phyloP scores from a whole-genome alignment of 2,113 vertebrate genomes.

The Zapornia atra region DNA sequence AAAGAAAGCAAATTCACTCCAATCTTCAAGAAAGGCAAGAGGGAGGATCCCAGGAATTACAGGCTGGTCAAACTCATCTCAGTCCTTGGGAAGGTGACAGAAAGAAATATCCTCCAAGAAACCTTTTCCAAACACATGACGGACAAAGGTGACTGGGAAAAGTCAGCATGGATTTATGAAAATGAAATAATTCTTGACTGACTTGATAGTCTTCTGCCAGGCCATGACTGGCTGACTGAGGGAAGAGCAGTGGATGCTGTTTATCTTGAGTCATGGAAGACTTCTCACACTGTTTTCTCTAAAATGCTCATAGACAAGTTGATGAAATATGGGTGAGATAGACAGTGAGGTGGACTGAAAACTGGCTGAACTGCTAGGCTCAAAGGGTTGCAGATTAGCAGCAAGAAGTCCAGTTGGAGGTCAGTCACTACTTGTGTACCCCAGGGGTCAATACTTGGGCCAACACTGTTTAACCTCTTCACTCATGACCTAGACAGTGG shows the following conservation, averaged over 20 bases:
- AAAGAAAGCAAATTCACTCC: not conserved
- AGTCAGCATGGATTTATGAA: not conserved
- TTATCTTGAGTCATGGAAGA: not conserved
- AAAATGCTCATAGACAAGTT: not conserved
- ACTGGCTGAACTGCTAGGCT: not conserved
- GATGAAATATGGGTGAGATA: not conserved
- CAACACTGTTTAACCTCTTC: not conserved
- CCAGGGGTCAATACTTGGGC: not conserved
- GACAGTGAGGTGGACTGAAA: not conserved
- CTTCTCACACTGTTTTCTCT: not conserved
- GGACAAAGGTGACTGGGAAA: not conserved
- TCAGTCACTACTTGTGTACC: not conserved
- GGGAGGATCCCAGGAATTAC: not conserved
- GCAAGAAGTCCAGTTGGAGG: not conserved
- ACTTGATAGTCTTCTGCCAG: not conserved
- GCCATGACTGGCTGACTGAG: not conserved
- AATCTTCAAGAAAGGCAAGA: not conserved
- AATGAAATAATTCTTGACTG: not conserved
- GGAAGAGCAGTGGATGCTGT: not conserved
- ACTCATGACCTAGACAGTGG: not conserved
- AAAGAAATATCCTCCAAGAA: not conserved
- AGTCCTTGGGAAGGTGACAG: not conserved
- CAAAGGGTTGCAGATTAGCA: not conserved
- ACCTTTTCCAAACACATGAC: not conserved
- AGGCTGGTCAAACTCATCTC: not conserved